Conservation (phyloP, 2,888 invertebrate genomes). For the Caenorhabditis auriculariae region DNA sequence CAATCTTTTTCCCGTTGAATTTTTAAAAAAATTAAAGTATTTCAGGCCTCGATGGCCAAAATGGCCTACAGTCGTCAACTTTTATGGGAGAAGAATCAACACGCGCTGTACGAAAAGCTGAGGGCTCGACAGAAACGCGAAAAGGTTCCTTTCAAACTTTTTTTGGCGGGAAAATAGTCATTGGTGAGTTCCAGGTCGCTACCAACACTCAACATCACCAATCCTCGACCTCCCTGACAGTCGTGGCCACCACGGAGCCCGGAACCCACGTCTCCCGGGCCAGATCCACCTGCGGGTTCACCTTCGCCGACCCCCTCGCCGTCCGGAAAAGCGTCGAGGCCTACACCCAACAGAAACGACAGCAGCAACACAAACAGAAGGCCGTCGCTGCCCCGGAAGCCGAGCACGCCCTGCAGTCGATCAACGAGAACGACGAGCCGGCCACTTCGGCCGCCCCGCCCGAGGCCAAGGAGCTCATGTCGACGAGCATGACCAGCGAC, state of each 20-base stretch:
- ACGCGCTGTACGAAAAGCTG: constrained; percentile 50
- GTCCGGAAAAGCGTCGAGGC: constrained; percentile 33
- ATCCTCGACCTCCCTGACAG: too few relatives aligned
- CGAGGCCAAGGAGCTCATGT: too few relatives aligned
- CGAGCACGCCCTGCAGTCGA: background rate
- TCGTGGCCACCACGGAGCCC: too few relatives aligned
- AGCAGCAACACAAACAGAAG: background rate
- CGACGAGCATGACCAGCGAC: too few relatives aligned
- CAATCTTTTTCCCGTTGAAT: too few relatives aligned
- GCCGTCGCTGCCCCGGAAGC: background rate
- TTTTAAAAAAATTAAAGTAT: too few relatives aligned
- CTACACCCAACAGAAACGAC: constrained; percentile 24
- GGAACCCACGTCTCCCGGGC: too few relatives aligned
- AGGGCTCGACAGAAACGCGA: constrained; percentile 32
- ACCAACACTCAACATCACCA: background rate
- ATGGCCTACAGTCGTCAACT: constrained; percentile 60
- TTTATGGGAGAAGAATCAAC: constrained; percentile 52
- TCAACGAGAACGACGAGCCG: background rate
- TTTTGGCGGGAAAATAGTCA: background rate
- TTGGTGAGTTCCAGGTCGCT: constrained; percentile 1
- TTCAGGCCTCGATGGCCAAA: constrained; percentile 60
- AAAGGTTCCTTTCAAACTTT: too few relatives aligned
- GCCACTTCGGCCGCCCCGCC: background rate
- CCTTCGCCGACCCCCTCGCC: constrained; percentile 39
- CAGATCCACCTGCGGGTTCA: constrained; percentile 31